A percentile compares a stretch with the other conserved stretches of the same genome.
These are phyloP conservation scores for Aphidius colemani DNA, from an alignment of 2,888 invertebrate species.

Conservation along the genomic window DNA sequence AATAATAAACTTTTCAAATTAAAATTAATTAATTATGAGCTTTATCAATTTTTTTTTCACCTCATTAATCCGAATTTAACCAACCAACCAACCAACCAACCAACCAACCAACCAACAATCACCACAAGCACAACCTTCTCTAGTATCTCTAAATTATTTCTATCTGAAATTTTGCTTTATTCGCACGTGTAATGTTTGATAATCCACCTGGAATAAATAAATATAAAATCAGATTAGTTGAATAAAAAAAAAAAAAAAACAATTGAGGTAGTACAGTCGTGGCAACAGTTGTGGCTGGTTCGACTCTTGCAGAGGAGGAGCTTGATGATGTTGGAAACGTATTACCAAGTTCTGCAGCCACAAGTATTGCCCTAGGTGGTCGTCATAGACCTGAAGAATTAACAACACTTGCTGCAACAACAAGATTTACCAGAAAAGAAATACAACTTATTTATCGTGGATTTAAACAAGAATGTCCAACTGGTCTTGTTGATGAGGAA, in stretches of 20 bases:
- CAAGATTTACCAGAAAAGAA: constrained; percentile 81
- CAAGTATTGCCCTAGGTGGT: constrained; percentile 62
- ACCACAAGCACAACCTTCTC: too few species aligned
- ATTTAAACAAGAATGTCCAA: constrained; percentile 88
- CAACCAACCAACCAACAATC: too few species aligned
- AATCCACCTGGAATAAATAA: neutral
- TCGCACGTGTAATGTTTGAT: neutral
- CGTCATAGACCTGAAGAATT: constrained; percentile 82
- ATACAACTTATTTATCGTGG: constrained; percentile 89
- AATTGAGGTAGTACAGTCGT: constrained; percentile 47
- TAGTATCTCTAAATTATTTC: too few species aligned
- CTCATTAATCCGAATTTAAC: too few species aligned
- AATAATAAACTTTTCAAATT: too few species aligned
- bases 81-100: too few species aligned
- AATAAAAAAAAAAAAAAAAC: constrained; percentile 8
- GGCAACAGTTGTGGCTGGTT: constrained; percentile 41
- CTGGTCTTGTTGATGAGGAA: constrained; percentile 85
- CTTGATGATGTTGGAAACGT: constrained; percentile 67
- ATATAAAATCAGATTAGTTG: neutral
- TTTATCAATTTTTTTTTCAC: too few species aligned
- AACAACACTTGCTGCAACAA: constrained; percentile 74
- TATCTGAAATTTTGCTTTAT: neutral
- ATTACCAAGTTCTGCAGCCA: constrained; percentile 55
- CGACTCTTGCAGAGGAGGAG: constrained; percentile 71
- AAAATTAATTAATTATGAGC: too few species aligned